Base-by-base conservation (phyloP, 1,140 invertebrate species). In the Orius insidiosus region DNA sequence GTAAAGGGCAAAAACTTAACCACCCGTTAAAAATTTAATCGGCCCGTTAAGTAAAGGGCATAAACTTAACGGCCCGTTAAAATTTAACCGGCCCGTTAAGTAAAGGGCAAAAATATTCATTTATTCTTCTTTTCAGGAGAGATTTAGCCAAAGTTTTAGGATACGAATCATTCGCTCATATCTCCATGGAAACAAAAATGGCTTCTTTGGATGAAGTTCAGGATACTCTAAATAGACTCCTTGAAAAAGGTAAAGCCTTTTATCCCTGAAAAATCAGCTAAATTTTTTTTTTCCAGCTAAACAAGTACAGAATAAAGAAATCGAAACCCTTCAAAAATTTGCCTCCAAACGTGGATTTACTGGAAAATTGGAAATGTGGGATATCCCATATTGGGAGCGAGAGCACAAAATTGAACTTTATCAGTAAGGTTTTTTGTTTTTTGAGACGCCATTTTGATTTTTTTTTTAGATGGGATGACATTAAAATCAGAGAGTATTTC, bases 141-240 rank as follows among this genome's bases (percentile, higher is more conserved):
- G 71, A 79, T 38, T 72, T 83, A 57, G 87, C 88, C 0, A 67
- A 76, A 55, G 51, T 79, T 14, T 64, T 94, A 38, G 88, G 88
- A 0, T 95, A 75, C 60, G 66, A 78, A 41, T 76, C 69, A 48
- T 93, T 70, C 64, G 77, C 72, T 0, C 75, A 90, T 24, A 76
- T 94, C 75, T 87, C 81, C 24, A 88, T 95, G 85, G 76, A 85
- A 67, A 92, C 85, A 0, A 94, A 93, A 70, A 93, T 95, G 85
- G 86, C 87, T 2, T 79, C 61, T 52, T 62, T 89, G n/a, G 72
- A 83, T 16, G 84, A 80, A 63, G 74, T 93, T 1, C 65, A 79
- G 44, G 65, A 73, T 38, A 72, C 82, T 50, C 65, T 94, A n/a
- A 66, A 79, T 40, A 74, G 63, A 51, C 67, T 88, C 38, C 62